These are phyloP conservation scores for Passer montanus DNA, from an alignment of 2,113 vertebrate genomes.

Conservation along the genomic window DNA sequence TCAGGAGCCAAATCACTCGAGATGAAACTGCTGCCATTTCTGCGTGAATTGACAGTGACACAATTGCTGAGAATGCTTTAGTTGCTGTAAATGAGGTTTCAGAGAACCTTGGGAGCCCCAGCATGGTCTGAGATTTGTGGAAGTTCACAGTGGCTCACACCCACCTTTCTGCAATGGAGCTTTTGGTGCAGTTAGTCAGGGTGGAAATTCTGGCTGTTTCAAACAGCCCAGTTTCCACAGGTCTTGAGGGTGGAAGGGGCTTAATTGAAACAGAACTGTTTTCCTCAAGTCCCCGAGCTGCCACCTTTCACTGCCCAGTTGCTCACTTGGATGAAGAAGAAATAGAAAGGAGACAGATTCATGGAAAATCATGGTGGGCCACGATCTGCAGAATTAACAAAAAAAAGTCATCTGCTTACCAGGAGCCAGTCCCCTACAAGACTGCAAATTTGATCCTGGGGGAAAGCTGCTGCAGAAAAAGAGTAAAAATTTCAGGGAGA, in stretches of 20 bases:
- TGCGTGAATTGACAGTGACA: neutral
- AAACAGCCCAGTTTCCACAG: neutral
- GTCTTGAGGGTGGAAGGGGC: neutral
- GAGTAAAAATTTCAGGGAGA: neutral
- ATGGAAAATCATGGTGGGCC: constrained; percentile 9
- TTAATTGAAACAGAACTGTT: neutral
- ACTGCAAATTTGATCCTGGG: neutral
- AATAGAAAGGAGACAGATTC: neutral
- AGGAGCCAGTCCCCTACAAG: neutral
- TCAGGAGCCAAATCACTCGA: neutral
- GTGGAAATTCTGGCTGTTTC: neutral
- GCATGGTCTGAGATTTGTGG: neutral
- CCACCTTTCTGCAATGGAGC: neutral
- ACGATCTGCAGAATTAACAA: neutral
- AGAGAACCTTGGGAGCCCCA: neutral
- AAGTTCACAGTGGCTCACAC: neutral
- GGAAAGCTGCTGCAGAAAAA: neutral
- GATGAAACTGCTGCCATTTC: neutral
- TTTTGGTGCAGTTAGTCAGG: neutral
- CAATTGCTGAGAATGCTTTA: neutral
- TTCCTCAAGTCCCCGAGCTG: neutral
- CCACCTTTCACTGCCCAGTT: neutral
- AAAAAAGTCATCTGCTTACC: neutral
- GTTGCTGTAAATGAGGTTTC: neutral
- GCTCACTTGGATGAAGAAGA: neutral